Conservation (phyloP, 1,140 invertebrate species). For the Drosophila lacteicornis region DNA sequence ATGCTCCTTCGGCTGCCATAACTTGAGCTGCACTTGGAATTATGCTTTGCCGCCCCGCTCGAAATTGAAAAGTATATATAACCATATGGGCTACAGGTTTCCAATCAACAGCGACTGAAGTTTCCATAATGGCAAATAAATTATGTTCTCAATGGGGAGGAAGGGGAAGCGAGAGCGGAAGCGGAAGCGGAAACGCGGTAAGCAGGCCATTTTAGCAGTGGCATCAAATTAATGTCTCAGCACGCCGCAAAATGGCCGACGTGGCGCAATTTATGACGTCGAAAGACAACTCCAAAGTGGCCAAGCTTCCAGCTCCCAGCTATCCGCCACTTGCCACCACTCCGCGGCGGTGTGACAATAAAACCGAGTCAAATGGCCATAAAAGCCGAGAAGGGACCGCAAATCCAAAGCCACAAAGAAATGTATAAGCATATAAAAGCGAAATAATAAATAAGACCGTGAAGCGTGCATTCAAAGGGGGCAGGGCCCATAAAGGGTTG, state of each 20-base stretch:
- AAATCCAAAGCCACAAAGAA: conserved; percentile 50
- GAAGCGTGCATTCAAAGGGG: conserved; percentile 22
- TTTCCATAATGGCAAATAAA: conserved; percentile 76
- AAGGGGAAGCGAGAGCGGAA: conserved; percentile 2
- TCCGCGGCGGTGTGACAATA: conserved; percentile 72
- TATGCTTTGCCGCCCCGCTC: conserved; percentile 42
- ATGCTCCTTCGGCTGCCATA: conserved; percentile 55
- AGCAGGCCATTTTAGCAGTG: conserved; percentile 33
- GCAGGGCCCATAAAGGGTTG: conserved; percentile 30
- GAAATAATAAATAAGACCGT: conserved; percentile 79
- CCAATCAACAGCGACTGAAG: conserved; percentile 74
- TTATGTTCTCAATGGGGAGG: conserved; percentile 47
- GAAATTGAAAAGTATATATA: conserved; percentile 65
- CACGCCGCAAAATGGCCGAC: conserved; percentile 74
- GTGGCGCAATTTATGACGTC: conserved; percentile 73
- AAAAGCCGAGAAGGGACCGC: conserved; percentile 52
- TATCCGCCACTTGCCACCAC: conserved; percentile 2
- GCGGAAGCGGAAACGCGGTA: conserved; percentile 55
- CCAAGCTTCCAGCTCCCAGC: conserved; percentile 26
- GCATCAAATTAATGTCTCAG: conserved; percentile 78
- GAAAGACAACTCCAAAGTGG: conserved; percentile 80
- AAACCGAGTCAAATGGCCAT: conserved; percentile 80
- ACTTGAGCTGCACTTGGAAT: conserved; percentile 74
- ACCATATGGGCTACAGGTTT: conserved; percentile 45
- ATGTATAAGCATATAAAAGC: conserved; percentile 57